phyloP scores from a whole-genome alignment of 2,797 vertebrate species.

The Acomys russatus region DNA sequence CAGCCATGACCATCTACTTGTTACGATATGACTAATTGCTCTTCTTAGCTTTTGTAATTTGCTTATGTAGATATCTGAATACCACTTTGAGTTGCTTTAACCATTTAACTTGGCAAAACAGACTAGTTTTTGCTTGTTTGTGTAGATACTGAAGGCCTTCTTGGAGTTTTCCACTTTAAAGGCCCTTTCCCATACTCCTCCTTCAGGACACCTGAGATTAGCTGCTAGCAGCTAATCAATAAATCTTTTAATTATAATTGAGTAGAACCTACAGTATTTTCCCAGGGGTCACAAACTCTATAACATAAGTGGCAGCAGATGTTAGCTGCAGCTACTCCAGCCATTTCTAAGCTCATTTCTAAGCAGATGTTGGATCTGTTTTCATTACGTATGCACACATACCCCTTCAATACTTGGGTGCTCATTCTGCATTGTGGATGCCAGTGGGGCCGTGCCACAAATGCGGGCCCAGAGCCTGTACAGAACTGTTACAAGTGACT shows the following conservation, averaged over 20 bases:
- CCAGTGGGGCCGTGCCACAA: not conserved
- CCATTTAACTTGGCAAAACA: not conserved
- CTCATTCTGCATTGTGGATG: not conserved
- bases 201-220: not conserved
- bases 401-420: slow-evolving; percentile 42
- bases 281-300: not conserved
- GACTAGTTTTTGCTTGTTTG: not conserved
- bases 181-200: not conserved
- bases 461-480: not conserved
- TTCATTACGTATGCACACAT: not conserved
- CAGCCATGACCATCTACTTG: not conserved
- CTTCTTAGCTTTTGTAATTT: not conserved
- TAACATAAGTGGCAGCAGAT: not conserved
- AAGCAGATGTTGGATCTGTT: not conserved
- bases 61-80: not conserved
- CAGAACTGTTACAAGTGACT: not conserved
- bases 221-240: not conserved
- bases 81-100: not conserved
- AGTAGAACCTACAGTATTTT: not conserved
- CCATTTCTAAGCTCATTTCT: not conserved
- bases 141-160: not conserved
- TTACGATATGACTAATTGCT: not conserved
- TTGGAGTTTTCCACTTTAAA: not conserved
- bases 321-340: not conserved
- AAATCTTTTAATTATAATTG: not conserved